phyloP scores from a whole-genome alignment of 2,113 vertebrate genomes.

The Scophthalmus maximus region DNA sequence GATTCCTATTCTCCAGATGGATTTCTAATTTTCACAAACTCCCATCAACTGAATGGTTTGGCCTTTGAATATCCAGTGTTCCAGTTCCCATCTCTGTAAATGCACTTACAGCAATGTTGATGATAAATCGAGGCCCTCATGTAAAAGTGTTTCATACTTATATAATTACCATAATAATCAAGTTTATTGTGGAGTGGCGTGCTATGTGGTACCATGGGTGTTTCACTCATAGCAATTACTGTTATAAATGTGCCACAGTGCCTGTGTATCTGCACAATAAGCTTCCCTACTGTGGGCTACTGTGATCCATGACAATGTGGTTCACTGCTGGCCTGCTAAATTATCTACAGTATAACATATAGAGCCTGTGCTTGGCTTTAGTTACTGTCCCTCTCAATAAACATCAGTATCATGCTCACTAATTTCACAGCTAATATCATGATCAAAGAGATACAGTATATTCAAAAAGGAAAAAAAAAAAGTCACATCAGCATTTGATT shows the following conservation, averaged over 20 bases:
- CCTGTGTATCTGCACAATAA: conserved; percentile 73
- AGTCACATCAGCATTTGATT: conserved; percentile 48
- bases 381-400: conserved; percentile 70
- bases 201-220: conserved; percentile 58
- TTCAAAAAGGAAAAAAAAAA: conserved; percentile 3
- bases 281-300: conserved; percentile 62
- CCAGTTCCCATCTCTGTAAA: conserved; percentile 59
- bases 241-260: conserved; percentile 66
- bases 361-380: conserved; percentile 63
- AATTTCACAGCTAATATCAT: conserved; percentile 61
- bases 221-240: conserved; percentile 77
- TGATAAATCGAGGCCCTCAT: conserved; percentile 71
- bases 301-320: conserved; percentile 73
- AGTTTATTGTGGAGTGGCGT: conserved; percentile 77
- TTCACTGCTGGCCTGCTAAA: conserved; percentile 55
- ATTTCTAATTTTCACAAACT: conserved; percentile 72
- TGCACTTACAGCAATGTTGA: conserved; percentile 57
- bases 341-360: conserved; percentile 57
- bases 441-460: conserved; percentile 59
- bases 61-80: conserved; percentile 58
- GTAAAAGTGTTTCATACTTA: conserved; percentile 74
- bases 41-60: conserved; percentile 54
- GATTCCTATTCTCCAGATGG: conserved; percentile 60
- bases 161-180: conserved; percentile 83
- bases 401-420: conserved; percentile 59